Percentiles rank a stretch among this genome's conserved stretches.
Evolutionary conservation across 2,797 vertebrate species (phyloP).

Genomic region (Amblyopsis hoosieri): DNA sequence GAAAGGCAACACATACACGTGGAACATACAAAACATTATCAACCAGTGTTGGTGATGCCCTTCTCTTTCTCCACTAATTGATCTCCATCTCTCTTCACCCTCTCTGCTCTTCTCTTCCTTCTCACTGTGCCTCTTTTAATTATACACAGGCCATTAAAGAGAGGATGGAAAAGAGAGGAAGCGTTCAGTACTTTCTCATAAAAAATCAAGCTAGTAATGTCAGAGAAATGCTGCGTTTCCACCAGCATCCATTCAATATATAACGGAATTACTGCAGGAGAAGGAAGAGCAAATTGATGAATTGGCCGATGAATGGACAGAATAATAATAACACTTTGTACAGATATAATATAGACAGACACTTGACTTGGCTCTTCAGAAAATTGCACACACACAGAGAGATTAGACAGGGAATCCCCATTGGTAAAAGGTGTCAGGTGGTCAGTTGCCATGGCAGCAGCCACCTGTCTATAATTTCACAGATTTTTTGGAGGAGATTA

Average conservation of each 20-base stretch:
- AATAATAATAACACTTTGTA: too few species aligned
- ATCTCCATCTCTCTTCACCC: background rate
- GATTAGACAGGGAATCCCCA: slow-evolving; percentile 45
- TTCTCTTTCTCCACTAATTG: too few species aligned
- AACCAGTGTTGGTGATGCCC: too few species aligned
- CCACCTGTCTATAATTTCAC: slow-evolving; percentile 22
- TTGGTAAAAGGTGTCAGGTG: slow-evolving; percentile 60
- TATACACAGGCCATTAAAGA: slow-evolving; percentile 18
- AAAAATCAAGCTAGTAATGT: slow-evolving; percentile 4
- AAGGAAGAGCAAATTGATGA: background rate
- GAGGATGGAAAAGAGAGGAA: slow-evolving; percentile 11
- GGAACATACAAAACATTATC: too few species aligned
- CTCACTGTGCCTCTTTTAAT: slow-evolving; percentile 4
- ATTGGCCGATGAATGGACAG: background rate
- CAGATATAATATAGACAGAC: too few species aligned
- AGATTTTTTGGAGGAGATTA: too few species aligned
- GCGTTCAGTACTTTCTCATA: slow-evolving; percentile 31
- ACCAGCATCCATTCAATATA: slow-evolving; percentile 4
- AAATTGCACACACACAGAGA: slow-evolving; percentile 8
- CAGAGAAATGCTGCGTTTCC: background rate
- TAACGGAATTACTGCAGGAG: background rate
- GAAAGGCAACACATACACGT: too few species aligned
- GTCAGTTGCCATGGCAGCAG: slow-evolving; percentile 64
- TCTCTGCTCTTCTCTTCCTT: background rate
- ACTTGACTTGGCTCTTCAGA: background rate